Conservation (phyloP, 2,113 vertebrate species). For the Bothrops jararaca region DNA sequence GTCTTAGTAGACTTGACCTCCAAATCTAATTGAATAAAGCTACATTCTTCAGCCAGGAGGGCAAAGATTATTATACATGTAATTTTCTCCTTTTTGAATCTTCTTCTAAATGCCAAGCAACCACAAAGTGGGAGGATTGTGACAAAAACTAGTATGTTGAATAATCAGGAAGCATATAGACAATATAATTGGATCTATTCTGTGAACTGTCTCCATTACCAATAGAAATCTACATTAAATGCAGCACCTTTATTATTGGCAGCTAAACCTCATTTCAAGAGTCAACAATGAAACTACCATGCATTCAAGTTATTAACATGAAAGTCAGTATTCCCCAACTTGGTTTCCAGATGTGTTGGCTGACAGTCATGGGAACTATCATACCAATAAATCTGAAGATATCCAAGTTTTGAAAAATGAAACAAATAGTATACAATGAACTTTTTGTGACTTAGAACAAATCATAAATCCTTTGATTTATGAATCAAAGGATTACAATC, state of each 20-base stretch:
- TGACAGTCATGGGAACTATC: background rate
- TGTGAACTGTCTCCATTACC: background rate
- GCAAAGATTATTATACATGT: background rate
- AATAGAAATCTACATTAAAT: background rate
- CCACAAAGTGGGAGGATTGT: background rate
- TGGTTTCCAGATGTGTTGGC: background rate
- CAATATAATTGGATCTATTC: background rate
- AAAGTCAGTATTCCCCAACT: background rate
- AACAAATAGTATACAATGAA: background rate
- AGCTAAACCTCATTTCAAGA: background rate
- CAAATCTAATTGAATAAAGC: background rate
- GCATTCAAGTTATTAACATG: background rate
- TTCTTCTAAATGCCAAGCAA: background rate
- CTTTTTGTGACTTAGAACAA: accelerated
- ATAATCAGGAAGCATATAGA: background rate
- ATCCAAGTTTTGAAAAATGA: background rate
- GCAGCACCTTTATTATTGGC: background rate
- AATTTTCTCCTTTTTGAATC: background rate
- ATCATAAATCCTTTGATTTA: background rate
- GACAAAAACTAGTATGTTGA: background rate
- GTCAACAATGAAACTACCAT: background rate
- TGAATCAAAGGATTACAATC: accelerated
- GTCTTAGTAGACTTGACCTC: background rate
- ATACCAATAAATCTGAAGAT: background rate
- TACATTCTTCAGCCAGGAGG: background rate